phyloP scores from a whole-genome alignment of 64 coral and sea anemone species.

The Porites australiensis region DNA sequence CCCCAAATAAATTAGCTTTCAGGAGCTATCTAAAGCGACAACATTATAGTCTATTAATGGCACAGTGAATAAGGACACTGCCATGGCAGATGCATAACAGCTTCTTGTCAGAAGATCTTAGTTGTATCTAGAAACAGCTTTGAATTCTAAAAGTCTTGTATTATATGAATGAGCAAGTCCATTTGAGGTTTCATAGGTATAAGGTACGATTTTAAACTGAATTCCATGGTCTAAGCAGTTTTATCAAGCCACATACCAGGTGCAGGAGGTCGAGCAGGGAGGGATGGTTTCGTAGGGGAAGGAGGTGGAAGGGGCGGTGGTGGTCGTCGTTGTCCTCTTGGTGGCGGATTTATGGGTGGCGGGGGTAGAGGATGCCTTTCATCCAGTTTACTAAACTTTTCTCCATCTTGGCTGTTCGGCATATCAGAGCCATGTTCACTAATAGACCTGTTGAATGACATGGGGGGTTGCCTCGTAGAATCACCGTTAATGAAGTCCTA shows the following conservation, averaged over 20 bases:
- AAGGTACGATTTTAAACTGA: no score
- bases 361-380: constrained; percentile 43
- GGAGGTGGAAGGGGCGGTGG: constrained; percentile 76
- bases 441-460: background rate
- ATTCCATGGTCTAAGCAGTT: no score
- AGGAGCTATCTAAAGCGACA: no score
- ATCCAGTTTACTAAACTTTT: constrained; percentile 31
- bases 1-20: no score
- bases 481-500: constrained; percentile 7
- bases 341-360: constrained; percentile 70
- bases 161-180: no score
- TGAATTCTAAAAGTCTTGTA: no score
- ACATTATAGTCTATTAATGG: no score
- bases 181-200: no score
- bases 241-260: background rate
- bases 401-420: constrained; percentile 11
- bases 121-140: no score
- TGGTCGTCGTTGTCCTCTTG: constrained; percentile 68
- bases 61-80: no score
- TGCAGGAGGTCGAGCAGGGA: background rate
- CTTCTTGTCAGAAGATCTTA: no score
- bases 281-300: background rate
- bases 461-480: background rate
- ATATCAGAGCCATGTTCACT: constrained; percentile 31
- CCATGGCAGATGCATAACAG: no score